Base-by-base conservation (phyloP, 2,888 invertebrate genomes). In the Lordiphosa fenestrarum region DNA sequence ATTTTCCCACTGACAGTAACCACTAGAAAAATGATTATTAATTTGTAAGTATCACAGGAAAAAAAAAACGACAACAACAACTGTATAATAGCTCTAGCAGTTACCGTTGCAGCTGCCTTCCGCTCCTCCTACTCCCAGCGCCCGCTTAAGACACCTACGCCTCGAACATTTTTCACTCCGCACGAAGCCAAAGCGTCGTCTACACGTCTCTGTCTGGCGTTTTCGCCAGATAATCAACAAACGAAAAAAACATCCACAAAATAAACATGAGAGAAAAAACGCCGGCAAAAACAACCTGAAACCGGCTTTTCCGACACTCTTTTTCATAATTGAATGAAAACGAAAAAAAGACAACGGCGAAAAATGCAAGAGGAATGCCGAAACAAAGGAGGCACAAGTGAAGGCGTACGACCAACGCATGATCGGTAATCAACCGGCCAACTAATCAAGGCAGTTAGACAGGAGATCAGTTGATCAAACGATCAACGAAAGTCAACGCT, bases 401-500 rank as follows among this genome's bases (percentile, higher is more conserved):
- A 76, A 76, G 83, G 75, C 82, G 83, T 65, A 54, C 44, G 33
- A 44, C 33, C 44, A 44, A 44, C 63, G 54, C 58, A 64, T 41
- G 49, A 66, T 53, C 30, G 10, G 30, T 30, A 30, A 30, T 30
- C 42, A 36, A 33, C 37, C 40, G 44, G 37, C 54, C 57, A 49
- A 56, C 59, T 56, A 75, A 83, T 83, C 80, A 69, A 72, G 60
- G 61, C 69, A 61, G 69, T 57, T 54, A 66, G 60, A 66, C 66
- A 44, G 33, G 72, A 71, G 83, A 75, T 74, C 80, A 70, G 56
- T 62, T 53, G 59, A 69, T 62, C 39, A 48, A 51, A 25, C 44
- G 47, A 51, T 61, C 54, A 73, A 63, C 61, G 77, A 73, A 76
- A 77, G 77, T 84, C 84, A 77, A 73, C 63, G 73, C 73, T 76